Evolutionary conservation across 2,113 vertebrate species (phyloP).

Genomic region (Hoplias malabaricus): DNA sequence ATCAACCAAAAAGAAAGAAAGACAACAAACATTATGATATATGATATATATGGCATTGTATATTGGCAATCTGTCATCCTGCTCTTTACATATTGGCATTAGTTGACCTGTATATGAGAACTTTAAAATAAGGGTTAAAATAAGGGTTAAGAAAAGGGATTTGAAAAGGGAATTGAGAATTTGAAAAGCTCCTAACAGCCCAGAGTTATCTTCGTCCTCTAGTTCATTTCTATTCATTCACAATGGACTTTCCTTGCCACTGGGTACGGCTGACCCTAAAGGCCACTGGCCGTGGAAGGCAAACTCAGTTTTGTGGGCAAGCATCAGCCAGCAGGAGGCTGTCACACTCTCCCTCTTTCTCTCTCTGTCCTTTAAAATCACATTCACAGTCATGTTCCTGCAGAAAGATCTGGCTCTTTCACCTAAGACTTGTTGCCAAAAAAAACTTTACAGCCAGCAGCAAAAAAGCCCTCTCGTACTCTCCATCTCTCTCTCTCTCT

Average conservation of each 20-base stretch:
- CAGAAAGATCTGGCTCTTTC: not conserved
- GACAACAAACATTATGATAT: too few species aligned
- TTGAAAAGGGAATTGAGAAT: too few species aligned
- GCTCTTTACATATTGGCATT: too few species aligned
- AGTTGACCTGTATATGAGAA: too few species aligned
- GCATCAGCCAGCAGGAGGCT: not conserved
- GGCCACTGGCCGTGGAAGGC: not conserved
- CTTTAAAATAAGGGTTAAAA: too few species aligned
- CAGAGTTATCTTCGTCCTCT: not conserved
- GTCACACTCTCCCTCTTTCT: not conserved
- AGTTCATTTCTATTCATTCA: not conserved
- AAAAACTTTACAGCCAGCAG: slow-evolving; percentile 4
- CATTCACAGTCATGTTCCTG: not conserved
- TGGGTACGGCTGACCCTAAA: not conserved
- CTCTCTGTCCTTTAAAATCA: not conserved
- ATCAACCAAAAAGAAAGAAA: too few species aligned
- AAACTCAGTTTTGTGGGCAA: not conserved
- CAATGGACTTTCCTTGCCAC: not conserved
- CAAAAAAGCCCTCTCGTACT: slow-evolving; percentile 8
- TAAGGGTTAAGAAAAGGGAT: too few species aligned
- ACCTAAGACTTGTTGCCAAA: slow-evolving; percentile 17
- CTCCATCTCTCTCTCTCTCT: slow-evolving; percentile 1
- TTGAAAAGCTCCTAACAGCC: not conserved
- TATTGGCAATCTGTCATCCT: too few species aligned
- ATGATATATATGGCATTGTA: too few species aligned